These are phyloP conservation scores for Drosophila ambigua DNA, from an alignment of 1,140 invertebrate species.

Conservation along the genomic window DNA sequence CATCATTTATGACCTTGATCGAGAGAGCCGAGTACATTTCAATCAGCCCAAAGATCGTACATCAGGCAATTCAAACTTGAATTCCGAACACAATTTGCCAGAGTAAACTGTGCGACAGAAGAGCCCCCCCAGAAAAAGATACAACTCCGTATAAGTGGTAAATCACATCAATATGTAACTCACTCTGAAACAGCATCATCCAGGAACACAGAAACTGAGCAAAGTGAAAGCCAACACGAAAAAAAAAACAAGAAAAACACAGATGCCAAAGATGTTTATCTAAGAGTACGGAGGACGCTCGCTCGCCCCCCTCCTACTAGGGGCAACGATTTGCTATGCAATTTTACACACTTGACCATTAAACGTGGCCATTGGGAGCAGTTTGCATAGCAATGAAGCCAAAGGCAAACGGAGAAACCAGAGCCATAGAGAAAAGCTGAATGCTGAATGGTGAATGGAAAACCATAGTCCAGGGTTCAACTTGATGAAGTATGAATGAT, in stretches of 20 bases:
- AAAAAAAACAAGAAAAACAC: slow-evolving; percentile 9
- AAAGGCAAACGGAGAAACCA: slow-evolving; percentile 33
- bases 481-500: slow-evolving; percentile 82
- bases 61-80: slow-evolving; percentile 68
- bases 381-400: slow-evolving; percentile 80
- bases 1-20: no score
- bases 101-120: slow-evolving; percentile 58
- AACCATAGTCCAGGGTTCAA: slow-evolving; percentile 58
- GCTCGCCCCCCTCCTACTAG: slow-evolving; percentile 23
- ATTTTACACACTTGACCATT: slow-evolving; percentile 83
- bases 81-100: slow-evolving; percentile 76
- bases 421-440: slow-evolving; percentile 51
- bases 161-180: slow-evolving; percentile 83
- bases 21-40: no score
- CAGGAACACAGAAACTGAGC: slow-evolving; percentile 10
- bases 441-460: neutral
- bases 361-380: slow-evolving; percentile 82
- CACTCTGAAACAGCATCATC: slow-evolving; percentile 42
- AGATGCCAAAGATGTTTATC: slow-evolving; percentile 73
- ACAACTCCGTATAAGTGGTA: slow-evolving; percentile 60
- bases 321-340: slow-evolving; percentile 77
- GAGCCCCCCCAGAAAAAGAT: slow-evolving; percentile 49
- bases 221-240: slow-evolving; percentile 21
- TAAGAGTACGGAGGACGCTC: slow-evolving; percentile 44
- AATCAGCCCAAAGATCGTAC: slow-evolving; percentile 3